A percentile compares a stretch with the other conserved stretches of the same genome.
Evolutionary conservation across 2,888 invertebrate species (phyloP).

Genomic region (Mimachlamys varia): DNA sequence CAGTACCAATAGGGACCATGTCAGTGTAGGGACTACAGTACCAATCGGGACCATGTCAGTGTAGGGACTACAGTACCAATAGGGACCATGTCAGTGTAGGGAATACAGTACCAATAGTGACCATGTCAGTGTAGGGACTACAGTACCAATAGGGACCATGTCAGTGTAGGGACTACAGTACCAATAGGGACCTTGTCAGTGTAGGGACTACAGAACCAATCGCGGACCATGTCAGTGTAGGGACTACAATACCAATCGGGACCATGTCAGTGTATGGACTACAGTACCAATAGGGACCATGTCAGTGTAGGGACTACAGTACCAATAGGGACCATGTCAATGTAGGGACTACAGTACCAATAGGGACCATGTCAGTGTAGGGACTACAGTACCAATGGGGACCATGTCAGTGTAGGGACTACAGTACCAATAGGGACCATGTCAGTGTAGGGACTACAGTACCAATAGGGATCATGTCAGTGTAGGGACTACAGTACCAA

Average conservation of each 20-base stretch:
- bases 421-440: not conserved
- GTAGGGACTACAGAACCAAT: too few species aligned
- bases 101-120: not conserved
- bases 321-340: too few species aligned
- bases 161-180: not conserved
- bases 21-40: not conserved
- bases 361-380: too few species aligned
- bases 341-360: too few species aligned
- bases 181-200: too few species aligned
- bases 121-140: too few species aligned
- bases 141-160: too few species aligned
- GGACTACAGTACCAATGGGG: too few species aligned
- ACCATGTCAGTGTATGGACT: too few species aligned
- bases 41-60: not conserved
- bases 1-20: too few species aligned
- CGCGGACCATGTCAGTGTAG: too few species aligned
- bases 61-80: not conserved
- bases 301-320: not conserved
- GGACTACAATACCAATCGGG: not conserved
- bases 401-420: not conserved
- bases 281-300: too few species aligned
- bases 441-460: not conserved
- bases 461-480: not conserved
- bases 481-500: not conserved
- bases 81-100: not conserved